A percentile compares a stretch with the other conserved stretches of the same genome.
phyloP scores from a whole-genome alignment of 2,113 vertebrate species.

The Aleadryas rufinucha region DNA sequence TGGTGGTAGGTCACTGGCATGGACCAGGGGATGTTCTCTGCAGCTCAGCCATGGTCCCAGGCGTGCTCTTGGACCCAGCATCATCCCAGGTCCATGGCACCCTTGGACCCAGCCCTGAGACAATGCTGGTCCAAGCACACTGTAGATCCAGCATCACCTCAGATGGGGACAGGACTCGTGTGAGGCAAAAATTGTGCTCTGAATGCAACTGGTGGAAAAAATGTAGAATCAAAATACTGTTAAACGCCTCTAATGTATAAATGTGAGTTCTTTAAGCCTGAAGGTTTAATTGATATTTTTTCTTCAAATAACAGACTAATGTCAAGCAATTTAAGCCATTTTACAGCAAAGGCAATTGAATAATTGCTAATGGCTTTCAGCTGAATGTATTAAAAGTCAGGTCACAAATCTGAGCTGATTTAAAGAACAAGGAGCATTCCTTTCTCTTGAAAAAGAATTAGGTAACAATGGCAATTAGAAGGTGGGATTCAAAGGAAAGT shows the following conservation, averaged over 20 bases:
- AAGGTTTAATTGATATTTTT: slow-evolving; percentile 56
- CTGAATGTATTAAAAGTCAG: slow-evolving; percentile 41
- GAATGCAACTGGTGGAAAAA: not conserved
- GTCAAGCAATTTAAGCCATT: slow-evolving; percentile 48
- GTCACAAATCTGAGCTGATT: slow-evolving; percentile 27
- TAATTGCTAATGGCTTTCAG: slow-evolving; percentile 58
- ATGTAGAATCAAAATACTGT: not conserved
- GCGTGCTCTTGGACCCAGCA: not conserved
- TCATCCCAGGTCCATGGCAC: not conserved
- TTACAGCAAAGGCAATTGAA: slow-evolving; percentile 43
- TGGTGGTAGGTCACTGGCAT: not conserved
- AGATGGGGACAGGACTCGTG: rapidly evolving
- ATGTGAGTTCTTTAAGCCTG: not conserved
- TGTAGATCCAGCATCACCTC: not conserved
- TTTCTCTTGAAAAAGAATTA: not conserved
- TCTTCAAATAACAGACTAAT: not conserved
- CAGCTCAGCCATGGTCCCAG: not conserved
- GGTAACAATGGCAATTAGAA: slow-evolving; percentile 15
- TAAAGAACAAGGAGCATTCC: not conserved
- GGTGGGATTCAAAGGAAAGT: not conserved
- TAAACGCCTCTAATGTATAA: not conserved
- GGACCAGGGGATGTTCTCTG: not conserved
- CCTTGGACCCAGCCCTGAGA: not conserved
- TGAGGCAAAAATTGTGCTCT: not conserved
- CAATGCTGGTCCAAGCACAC: not conserved